Conservation (phyloP, 2,113 vertebrate genomes). For the Todiramphus saurophagus region DNA sequence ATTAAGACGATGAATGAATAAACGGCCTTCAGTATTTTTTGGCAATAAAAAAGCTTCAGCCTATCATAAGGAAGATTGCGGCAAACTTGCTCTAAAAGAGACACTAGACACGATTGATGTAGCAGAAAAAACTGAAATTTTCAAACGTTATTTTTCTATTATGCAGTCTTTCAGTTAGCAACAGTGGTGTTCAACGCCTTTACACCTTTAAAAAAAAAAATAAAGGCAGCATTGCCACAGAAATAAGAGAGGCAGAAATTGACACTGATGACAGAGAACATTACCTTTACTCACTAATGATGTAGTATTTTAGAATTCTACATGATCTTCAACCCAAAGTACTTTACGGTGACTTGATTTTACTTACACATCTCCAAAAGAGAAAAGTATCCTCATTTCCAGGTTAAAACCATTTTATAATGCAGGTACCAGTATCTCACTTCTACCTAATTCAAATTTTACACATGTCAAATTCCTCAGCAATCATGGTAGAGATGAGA, state of each 20-base stretch:
- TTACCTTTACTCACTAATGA: not conserved
- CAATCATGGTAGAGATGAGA: not conserved
- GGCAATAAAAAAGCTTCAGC: not conserved
- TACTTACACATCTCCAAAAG: not conserved
- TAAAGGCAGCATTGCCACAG: not conserved
- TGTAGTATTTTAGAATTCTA: not conserved
- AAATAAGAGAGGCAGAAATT: not conserved
- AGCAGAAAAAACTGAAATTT: not conserved
- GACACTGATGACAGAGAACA: not conserved
- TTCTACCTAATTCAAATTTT: not conserved
- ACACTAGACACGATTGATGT: not conserved
- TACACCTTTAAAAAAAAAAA: not conserved
- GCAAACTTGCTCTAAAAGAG: not conserved
- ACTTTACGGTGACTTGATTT: not conserved
- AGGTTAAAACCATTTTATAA: not conserved
- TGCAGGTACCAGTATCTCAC: not conserved
- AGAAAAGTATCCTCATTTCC: not conserved
- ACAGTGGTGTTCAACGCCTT: not conserved
- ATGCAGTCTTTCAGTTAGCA: not conserved
- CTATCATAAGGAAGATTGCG: not conserved
- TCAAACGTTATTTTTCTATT: not conserved
- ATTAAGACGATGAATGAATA: not conserved
- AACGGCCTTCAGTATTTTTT: constrained; percentile 16
- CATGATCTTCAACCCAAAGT: not conserved
- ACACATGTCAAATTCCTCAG: not conserved